These are phyloP conservation scores for Bombus superbus DNA, from an alignment of 1,140 invertebrate species.

Conservation along the genomic window DNA sequence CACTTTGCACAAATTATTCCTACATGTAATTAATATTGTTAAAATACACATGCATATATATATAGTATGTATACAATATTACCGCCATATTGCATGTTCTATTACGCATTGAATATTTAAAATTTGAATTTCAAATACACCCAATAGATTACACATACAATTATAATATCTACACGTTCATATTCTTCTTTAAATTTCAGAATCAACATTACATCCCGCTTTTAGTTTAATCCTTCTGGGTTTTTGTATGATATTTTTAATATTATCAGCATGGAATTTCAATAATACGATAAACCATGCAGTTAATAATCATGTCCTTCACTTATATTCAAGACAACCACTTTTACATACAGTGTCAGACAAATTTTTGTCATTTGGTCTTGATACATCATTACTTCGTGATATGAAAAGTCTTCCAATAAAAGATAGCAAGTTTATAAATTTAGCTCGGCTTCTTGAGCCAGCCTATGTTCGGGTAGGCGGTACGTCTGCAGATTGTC, in stretches of 20 bases:
- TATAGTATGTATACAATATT: neutral
- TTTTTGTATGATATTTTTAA: constrained; percentile 38
- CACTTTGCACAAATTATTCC: neutral
- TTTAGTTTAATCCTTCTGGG: constrained; percentile 2
- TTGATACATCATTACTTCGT: constrained; percentile 78
- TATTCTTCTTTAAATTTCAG: constrained; percentile 30
- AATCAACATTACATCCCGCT: neutral
- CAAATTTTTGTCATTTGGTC: constrained; percentile 79
- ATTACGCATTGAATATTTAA: neutral
- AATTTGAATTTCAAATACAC: neutral
- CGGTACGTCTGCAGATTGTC: constrained; percentile 86
- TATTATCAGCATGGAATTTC: constrained; percentile 39
- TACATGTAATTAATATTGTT: neutral
- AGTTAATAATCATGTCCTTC: neutral
- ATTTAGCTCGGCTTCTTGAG: constrained; percentile 83
- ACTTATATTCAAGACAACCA: constrained; percentile 43
- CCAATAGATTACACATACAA: neutral
- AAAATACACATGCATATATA: neutral
- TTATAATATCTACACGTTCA: neutral
- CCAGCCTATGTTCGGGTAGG: constrained; percentile 86
- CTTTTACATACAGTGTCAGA: constrained; percentile 68
- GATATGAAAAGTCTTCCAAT: constrained; percentile 72
- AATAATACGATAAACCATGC: neutral
- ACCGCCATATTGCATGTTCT: neutral
- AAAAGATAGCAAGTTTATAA: constrained; percentile 78